Conservation (phyloP, 2,797 vertebrate genomes). For the Sternotherus odoratus region DNA sequence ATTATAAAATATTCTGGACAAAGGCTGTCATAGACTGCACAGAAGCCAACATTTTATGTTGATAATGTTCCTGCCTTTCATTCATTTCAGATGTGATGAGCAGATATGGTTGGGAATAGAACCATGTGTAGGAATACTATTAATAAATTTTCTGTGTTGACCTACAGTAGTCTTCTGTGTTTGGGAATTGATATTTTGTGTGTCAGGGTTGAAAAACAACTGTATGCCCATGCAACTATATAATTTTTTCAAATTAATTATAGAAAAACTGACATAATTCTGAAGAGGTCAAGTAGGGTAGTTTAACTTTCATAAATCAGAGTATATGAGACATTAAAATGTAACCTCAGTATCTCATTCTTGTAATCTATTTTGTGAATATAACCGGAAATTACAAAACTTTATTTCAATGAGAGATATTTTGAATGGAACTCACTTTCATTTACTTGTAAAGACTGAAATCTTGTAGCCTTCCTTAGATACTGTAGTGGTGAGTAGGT, state of each 20-base stretch:
- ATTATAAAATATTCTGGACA: neutral
- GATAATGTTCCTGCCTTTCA: neutral
- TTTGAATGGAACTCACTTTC: neutral
- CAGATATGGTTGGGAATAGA: neutral
- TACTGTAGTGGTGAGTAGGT: neutral
- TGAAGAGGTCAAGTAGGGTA: neutral
- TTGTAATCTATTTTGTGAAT: neutral
- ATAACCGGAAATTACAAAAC: neutral
- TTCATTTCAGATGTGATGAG: neutral
- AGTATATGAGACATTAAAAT: neutral
- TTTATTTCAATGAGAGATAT: neutral
- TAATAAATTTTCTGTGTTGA: neutral
- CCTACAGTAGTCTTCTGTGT: neutral
- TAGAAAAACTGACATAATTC: neutral
- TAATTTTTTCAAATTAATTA: neutral
- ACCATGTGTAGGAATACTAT: neutral
- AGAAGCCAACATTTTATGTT: neutral
- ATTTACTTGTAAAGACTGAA: neutral
- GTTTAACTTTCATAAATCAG: neutral
- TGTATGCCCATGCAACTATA: neutral
- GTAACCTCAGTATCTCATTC: neutral
- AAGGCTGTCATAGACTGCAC: neutral
- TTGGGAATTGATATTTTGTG: neutral
- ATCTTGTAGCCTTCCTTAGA: neutral
- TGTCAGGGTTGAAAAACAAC: neutral